phyloP scores from a whole-genome alignment of 2,113 vertebrate species.

The Vimba vimba region DNA sequence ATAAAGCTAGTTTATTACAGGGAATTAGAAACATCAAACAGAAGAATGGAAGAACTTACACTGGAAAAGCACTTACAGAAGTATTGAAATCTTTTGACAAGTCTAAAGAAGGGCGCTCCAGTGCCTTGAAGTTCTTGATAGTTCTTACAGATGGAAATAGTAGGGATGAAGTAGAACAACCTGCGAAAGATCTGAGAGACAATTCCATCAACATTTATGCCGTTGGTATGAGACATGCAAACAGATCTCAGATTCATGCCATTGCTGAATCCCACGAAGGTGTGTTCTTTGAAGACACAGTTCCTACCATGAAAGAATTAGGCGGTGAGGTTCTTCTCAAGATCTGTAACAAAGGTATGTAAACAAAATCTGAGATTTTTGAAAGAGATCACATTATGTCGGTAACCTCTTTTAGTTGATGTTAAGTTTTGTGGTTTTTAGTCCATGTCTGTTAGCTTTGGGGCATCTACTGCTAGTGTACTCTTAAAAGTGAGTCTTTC shows the following conservation, averaged over 20 bases:
- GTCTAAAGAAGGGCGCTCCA: slow-evolving; percentile 70
- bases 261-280: slow-evolving; percentile 74
- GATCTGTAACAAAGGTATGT: slow-evolving; percentile 80
- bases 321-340: slow-evolving; percentile 76
- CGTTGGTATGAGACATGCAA: slow-evolving; percentile 78
- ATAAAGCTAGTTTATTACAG: slow-evolving; percentile 60
- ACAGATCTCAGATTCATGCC: slow-evolving; percentile 76
- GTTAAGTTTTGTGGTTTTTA: neutral
- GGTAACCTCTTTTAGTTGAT: neutral
- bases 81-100: slow-evolving; percentile 73
- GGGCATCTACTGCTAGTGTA: neutral
- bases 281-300: slow-evolving; percentile 70
- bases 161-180: slow-evolving; percentile 72
- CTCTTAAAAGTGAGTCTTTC: neutral
- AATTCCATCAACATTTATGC: slow-evolving; percentile 76
- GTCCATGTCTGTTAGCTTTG: neutral
- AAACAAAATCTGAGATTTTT: neutral
- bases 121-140: slow-evolving; percentile 76
- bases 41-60: slow-evolving; percentile 70
- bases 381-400: neutral
- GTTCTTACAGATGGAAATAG: slow-evolving; percentile 81
- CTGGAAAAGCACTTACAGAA: slow-evolving; percentile 73
- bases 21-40: slow-evolving; percentile 73
- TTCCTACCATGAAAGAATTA: slow-evolving; percentile 72
- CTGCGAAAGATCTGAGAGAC: slow-evolving; percentile 75